A percentile compares a stretch with the other conserved stretches of the same genome.
phyloP scores from a whole-genome alignment of 2,888 invertebrate species.

The Nomada lathburiana region DNA sequence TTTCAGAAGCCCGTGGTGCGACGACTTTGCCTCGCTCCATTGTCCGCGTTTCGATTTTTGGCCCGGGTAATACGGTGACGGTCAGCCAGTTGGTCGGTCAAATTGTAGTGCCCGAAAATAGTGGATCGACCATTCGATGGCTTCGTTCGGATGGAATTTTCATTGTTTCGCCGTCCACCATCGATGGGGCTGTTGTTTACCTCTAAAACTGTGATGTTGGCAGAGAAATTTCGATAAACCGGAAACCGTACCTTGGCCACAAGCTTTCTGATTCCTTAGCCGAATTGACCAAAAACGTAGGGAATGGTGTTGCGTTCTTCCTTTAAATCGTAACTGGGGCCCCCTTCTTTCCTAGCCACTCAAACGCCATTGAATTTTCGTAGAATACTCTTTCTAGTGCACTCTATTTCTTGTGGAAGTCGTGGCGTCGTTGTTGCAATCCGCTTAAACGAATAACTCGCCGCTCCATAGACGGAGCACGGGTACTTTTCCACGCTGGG shows the following conservation, averaged over 20 bases:
- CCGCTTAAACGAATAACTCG: conserved; percentile 8
- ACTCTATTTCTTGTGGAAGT: not conserved
- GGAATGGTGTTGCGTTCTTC: not conserved
- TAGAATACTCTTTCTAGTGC: no score
- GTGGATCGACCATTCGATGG: conserved; percentile 9
- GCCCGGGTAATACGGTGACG: conserved; percentile 8
- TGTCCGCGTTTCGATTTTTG: conserved; percentile 28
- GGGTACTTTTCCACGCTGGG: not conserved
- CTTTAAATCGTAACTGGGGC: not conserved
- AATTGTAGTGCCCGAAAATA: conserved; percentile 13
- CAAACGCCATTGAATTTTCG: not conserved
- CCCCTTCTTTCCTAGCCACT: not conserved
- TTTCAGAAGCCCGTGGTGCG: not conserved
- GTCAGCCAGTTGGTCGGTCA: not conserved
- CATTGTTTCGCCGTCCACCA: not conserved
- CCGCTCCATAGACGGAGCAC: no score
- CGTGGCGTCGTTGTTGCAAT: not conserved
- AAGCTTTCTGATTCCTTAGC: no score
- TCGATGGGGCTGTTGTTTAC: not conserved
- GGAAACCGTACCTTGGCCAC: not conserved
- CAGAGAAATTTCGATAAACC: not conserved
- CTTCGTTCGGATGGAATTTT: conserved; percentile 12
- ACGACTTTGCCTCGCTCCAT: conserved; percentile 8
- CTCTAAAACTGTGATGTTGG: not conserved
- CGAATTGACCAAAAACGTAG: no score